Percentiles rank a stretch among this genome's conserved stretches.
These are phyloP conservation scores for Tenthredo livida DNA, from an alignment of 2,888 invertebrate species.

Conservation along the genomic window DNA sequence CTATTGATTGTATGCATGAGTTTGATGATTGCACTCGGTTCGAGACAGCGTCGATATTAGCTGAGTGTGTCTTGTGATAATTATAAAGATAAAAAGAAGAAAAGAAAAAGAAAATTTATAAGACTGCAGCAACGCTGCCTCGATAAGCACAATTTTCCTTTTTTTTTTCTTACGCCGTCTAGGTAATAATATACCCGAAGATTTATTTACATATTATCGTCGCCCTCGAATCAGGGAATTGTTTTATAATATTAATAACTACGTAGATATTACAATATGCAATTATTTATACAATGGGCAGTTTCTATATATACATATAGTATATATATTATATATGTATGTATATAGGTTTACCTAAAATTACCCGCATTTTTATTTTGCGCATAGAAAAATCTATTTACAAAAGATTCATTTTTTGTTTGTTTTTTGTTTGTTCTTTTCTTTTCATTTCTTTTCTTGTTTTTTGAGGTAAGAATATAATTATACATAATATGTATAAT, in stretches of 20 bases:
- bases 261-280: conserved; percentile 36
- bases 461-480: not conserved
- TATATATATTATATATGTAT: conserved; percentile 33
- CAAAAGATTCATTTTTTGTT: conserved; percentile 69
- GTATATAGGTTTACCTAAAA: conserved; percentile 25
- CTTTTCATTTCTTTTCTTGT: conserved; percentile 65
- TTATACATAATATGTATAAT: not conserved
- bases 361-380: conserved; percentile 50
- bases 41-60: not conserved
- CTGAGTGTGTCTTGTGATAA: not conserved
- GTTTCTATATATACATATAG: conserved; percentile 28
- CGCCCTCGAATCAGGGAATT: not conserved
- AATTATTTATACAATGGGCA: conserved; percentile 52
- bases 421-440: conserved; percentile 68
- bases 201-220: not conserved
- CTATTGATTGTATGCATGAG: conserved; percentile 70
- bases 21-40: conserved; percentile 61
- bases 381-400: conserved; percentile 69
- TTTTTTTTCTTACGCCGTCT: not conserved
- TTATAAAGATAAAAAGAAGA: not conserved
- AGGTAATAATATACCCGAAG: conserved; percentile 7
- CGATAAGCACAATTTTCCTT: not conserved
- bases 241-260: conserved; percentile 13
- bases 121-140: not conserved
- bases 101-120: not conserved